A percentile compares a stretch with the other conserved stretches of the same genome.
phyloP scores from a whole-genome alignment of 2,888 invertebrate species.

The Corbicula japonica region DNA sequence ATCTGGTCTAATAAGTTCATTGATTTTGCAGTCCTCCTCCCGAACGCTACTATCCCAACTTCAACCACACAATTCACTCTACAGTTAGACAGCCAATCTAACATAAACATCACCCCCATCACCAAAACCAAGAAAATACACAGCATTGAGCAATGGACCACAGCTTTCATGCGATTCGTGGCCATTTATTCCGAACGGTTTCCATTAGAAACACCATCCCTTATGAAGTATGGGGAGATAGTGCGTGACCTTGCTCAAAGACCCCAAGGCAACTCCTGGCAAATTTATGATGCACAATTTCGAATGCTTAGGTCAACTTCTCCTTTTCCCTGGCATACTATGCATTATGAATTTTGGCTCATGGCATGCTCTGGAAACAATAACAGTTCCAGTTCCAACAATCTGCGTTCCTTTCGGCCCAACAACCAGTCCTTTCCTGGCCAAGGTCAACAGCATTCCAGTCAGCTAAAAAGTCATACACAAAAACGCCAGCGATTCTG shows the following conservation, averaged over 20 bases:
- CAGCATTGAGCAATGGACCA: conserved; percentile 20
- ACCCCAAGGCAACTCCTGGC: background rate
- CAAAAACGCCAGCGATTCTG: background rate
- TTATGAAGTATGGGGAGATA: conserved; percentile 30
- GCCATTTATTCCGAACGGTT: conserved; percentile 16
- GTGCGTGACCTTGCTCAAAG: background rate
- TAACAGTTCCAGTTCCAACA: background rate
- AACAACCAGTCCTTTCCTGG: background rate
- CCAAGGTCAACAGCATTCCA: background rate
- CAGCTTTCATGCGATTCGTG: conserved; percentile 26
- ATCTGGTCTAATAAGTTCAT: too few species aligned
- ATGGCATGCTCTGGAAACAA: background rate
- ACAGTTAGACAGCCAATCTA: background rate
- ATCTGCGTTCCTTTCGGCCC: background rate
- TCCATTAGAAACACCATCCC: conserved; percentile 6
- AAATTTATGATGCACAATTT: background rate
- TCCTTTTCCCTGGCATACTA: background rate
- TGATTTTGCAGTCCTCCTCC: too few species aligned
- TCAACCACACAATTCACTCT: background rate
- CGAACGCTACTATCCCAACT: background rate
- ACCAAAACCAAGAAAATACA: conserved; percentile 1
- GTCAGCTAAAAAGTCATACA: background rate
- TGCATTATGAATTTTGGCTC: background rate
- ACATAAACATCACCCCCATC: background rate
- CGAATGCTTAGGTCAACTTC: background rate